Percentiles rank a stretch among this genome's conserved stretches.
phyloP scores from a whole-genome alignment of 1,140 invertebrate species.

The Drosophila cardini region DNA sequence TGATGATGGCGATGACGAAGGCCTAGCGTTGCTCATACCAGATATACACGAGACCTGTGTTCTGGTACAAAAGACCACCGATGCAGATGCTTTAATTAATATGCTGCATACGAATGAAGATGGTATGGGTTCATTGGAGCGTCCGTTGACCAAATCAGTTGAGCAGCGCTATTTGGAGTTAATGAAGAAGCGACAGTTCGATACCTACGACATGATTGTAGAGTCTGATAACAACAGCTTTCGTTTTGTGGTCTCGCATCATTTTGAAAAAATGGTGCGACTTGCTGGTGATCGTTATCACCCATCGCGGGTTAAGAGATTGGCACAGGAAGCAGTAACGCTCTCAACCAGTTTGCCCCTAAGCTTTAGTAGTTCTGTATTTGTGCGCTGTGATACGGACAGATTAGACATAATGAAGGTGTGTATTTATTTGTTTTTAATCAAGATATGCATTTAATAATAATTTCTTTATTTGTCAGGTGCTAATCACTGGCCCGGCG shows the following conservation, averaged over 20 bases:
- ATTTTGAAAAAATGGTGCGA: constrained; percentile 95
- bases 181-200: constrained; percentile 96
- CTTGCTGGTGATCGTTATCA: constrained; percentile 93
- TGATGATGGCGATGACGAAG: constrained; percentile 90
- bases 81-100: constrained; percentile 84
- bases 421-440: constrained; percentile 26
- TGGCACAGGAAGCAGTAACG: constrained; percentile 98
- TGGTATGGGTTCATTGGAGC: constrained; percentile 84
- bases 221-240: constrained; percentile 90
- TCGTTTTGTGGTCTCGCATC: constrained; percentile 94
- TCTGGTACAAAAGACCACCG: constrained; percentile 90
- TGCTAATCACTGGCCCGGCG: constrained; percentile 95
- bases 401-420: constrained; percentile 98
- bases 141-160: constrained; percentile 85
- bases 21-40: constrained; percentile 93
- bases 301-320: constrained; percentile 94
- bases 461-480: constrained; percentile 85
- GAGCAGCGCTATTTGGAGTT: constrained; percentile 92
- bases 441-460: background rate
- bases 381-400: constrained; percentile 97
- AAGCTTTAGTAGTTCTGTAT: constrained; percentile 97
- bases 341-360: constrained; percentile 97
- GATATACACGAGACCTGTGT: constrained; percentile 94
- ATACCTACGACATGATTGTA: constrained; percentile 95
- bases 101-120: constrained; percentile 80